These are phyloP conservation scores for Notodonta dromedarius DNA, from an alignment of 2,888 invertebrate genomes.

Conservation along the genomic window DNA sequence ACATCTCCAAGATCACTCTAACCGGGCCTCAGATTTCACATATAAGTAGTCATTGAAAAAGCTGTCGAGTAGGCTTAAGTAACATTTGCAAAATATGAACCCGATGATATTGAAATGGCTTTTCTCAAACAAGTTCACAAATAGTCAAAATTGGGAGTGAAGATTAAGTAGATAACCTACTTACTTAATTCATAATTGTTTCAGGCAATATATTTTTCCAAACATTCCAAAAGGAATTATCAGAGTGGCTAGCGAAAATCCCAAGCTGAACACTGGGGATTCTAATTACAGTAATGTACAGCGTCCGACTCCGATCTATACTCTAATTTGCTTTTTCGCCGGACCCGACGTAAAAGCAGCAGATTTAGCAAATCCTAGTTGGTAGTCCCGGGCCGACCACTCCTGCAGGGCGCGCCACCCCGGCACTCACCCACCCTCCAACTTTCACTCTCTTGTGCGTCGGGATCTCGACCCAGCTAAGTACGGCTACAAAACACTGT, in stretches of 20 bases:
- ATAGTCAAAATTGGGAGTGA: too few species aligned
- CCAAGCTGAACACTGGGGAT: neutral
- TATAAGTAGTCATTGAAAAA: too few species aligned
- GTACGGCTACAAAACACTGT: slow-evolving; percentile 58
- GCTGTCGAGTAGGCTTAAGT: too few species aligned
- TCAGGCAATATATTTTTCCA: too few species aligned
- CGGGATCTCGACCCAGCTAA: slow-evolving; percentile 68
- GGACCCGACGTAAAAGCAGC: slow-evolving; percentile 67
- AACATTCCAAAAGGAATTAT: too few species aligned
- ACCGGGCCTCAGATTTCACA: too few species aligned
- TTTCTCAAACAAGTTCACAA: too few species aligned
- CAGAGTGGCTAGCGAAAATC: neutral
- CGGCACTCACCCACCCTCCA: slow-evolving; percentile 72
- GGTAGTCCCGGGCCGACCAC: slow-evolving; percentile 79
- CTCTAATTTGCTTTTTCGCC: slow-evolving; percentile 54
- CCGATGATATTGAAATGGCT: too few species aligned
- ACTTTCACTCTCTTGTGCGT: slow-evolving; percentile 80
- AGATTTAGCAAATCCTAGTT: slow-evolving; percentile 81
- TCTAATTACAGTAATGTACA: neutral
- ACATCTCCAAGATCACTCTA: too few species aligned
- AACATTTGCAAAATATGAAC: too few species aligned
- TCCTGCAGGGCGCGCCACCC: slow-evolving; percentile 72
- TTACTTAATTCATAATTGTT: too few species aligned
- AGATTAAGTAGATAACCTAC: too few species aligned
- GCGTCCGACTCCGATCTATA: slow-evolving; percentile 15